Base-by-base conservation (phyloP, 2,888 invertebrate species). In the Lasioglossum figueresi region DNA sequence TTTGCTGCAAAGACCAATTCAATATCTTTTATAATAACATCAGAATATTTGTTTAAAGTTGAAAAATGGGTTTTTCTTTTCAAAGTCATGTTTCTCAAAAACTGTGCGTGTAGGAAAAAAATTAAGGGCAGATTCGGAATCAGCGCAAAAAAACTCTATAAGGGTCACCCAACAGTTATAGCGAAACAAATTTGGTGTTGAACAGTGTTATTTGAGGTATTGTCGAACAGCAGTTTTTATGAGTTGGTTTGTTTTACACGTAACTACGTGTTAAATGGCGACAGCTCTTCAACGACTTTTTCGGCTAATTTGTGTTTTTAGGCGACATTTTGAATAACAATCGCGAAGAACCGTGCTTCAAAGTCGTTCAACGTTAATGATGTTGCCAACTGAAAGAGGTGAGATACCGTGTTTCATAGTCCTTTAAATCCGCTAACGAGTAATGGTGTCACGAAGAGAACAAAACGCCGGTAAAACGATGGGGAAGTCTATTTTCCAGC, bases 341-440 rank as follows among this genome's bases (percentile, higher is more conserved):
- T 84, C 82, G 79, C 37, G 56, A 40, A 43, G 52, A 52, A n/a
- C 19, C 74, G 37, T 78, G 56, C 66, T 63, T 80, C 77, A 75
- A 71, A 40, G 48, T 16, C 56, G 77, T 74, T 71, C n/a, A 56
- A 75, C 66, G 59, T 84, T 81, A 66, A 88, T 80, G 89, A 84
- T 79, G 74, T 80, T 68, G 70, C 76, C 80, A 87, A 88, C 84
- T 85, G 79, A 34, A 68, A 72, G 56, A 84, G 71, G 34, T n/a
- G 52, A 34, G 34, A 19, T 48, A 40, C 52, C 31, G 31, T 5
- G 23, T 40, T n/a, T n/a, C 37, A 16, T 34, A 66, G 34, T 63
- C 70, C 34, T 75, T 76, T 37, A 16, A 83, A 37, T 45, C 14
- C 14, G n/a, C 34, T 59, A 40, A 27, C 63, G 74, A 52, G 40